phyloP scores from a whole-genome alignment of 2,888 invertebrate genomes.

The Platycheirus rosarum region DNA sequence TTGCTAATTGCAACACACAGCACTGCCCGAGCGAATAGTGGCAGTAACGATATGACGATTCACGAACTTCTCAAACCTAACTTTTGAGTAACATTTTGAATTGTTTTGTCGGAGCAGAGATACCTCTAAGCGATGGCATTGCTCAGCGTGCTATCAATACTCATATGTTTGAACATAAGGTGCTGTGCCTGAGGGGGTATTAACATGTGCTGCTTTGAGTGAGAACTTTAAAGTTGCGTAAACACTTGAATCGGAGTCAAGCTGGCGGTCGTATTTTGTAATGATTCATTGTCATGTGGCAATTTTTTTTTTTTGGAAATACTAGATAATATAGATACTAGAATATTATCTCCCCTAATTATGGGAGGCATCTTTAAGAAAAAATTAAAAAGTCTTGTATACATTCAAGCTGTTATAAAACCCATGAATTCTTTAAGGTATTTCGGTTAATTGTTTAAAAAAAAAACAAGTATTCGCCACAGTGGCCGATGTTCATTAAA shows the following conservation, averaged over 20 bases:
- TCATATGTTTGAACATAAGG: conserved; percentile 62
- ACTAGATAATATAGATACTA: too few relatives aligned
- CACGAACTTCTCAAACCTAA: conserved; percentile 61
- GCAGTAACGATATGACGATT: conserved; percentile 44
- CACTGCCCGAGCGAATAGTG: conserved; percentile 19
- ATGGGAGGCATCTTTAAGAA: too few relatives aligned
- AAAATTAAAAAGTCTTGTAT: too few relatives aligned
- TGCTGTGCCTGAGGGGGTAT: too few relatives aligned
- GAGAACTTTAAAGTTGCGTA: conserved; percentile 26
- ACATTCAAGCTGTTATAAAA: too few relatives aligned
- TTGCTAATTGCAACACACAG: conserved; percentile 5
- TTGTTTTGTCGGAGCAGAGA: background rate
- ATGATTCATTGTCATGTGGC: too few relatives aligned
- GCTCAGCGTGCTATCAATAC: conserved; percentile 6
- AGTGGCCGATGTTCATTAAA: conserved; percentile 14
- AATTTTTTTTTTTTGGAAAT: too few relatives aligned
- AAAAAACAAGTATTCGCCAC: conserved; percentile 36
- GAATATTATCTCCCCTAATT: too few relatives aligned
- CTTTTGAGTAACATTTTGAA: conserved; percentile 27
- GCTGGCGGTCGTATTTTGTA: conserved; percentile 42
- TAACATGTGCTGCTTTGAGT: conserved; percentile 1
- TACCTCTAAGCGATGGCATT: background rate
- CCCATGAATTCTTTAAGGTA: too few relatives aligned
- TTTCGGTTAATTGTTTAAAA: background rate
- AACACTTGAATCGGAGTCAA: conserved; percentile 48